Evolutionary conservation across 1,140 invertebrate species (phyloP), one percentile per base, ranked within the genome.

Genomic region (Pantala flavescens): DNA sequence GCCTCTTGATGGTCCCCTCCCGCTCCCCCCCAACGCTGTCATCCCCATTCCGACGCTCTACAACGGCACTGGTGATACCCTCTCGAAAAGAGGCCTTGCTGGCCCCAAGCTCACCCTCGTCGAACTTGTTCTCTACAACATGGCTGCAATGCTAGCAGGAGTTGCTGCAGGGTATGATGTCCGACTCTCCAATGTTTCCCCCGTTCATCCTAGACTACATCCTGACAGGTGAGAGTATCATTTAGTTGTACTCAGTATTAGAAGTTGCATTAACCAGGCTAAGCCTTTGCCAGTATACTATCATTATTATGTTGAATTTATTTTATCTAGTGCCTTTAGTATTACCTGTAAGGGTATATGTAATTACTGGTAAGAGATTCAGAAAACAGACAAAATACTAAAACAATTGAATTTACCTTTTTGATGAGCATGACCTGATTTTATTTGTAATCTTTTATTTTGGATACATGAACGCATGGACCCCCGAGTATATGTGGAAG

Each of bases 141-240:
- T 97, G 83, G 93, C 93, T 28, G 91, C 94, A 12, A 88, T 97
- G 84, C 82, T 97, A 76, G 95, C 94, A 0, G 89, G 93, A 23
- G 90, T 98, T 16, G 94, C 91, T 0, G 91, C 92, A 28, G 96
- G 95, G 0, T 96, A 94, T 80, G 95, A 97, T 84, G 90, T 98
- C 24, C 87, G 94, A 78, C 87, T 95, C 80, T 93, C 92, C 24
- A 94, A 95, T 80, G 87, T 94, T 72, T 90, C 90, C 75, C 90
- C 92, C 0, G 85, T 95, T 76, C 93, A 95, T 85, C 93, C 93
- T 7, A 87, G 88, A 74, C 81, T 94, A 43, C 88, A 90, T 79
- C 89, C 90, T 14, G 85, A 87, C 77, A 86, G 86, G 87, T 88
- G 80, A 78, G 74, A 42, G 24, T 55, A 71, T 73, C 5, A 63